Evolutionary conservation across 1,140 invertebrate genomes (phyloP), one percentile per base, ranked within the genome.

Genomic region (Temnothorax nylanderi): DNA sequence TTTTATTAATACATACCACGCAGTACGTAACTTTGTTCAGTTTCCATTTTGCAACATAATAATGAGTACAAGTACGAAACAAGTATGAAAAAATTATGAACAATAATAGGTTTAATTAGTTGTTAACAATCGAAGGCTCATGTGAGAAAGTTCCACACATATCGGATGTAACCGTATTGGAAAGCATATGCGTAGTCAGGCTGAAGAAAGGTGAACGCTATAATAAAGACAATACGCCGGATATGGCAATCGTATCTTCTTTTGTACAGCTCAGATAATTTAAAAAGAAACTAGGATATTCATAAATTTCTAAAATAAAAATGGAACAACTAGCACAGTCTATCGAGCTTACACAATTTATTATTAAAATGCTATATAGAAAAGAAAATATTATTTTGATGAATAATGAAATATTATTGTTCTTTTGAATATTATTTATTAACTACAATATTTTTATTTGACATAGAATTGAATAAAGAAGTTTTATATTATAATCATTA

Each of bases 21-120:
- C 16, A 41, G 37, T 26, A 6, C 44, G 16, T 16, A 60, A 47
- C 16, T 76, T 44, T 62, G 37, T 41, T 60, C 13, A 60, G 41
- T 60, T 76, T 60, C 56, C 56, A 56, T 76, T 44, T 76, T 16
- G 37, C 37, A 1, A 76, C 21, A 41, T 62, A 44, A 62, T 44
- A 76, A 76, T 26, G 26, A 26, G 26, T 26, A 26, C 26, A 26
- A 26, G 26, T 26, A 26, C 26, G 26, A 26, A 26, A 26, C 26
- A 26, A 58, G 16, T 54, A 11, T 74, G 34, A 47, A 76, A 54
- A 18, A 76, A 47, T 44, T 18, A 76, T 62, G 37, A 76, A 76
- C 37, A 44, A 76, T 76, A 76, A 76, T 60, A 47, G 6, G 56
- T 41, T 76, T 62, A 76, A 76, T 76, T 76, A 76, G 41, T 56